A percentile compares a stretch with the other conserved stretches of the same genome.
Conservation (phyloP, 2,113 vertebrate species). For the Elachura formosa region DNA sequence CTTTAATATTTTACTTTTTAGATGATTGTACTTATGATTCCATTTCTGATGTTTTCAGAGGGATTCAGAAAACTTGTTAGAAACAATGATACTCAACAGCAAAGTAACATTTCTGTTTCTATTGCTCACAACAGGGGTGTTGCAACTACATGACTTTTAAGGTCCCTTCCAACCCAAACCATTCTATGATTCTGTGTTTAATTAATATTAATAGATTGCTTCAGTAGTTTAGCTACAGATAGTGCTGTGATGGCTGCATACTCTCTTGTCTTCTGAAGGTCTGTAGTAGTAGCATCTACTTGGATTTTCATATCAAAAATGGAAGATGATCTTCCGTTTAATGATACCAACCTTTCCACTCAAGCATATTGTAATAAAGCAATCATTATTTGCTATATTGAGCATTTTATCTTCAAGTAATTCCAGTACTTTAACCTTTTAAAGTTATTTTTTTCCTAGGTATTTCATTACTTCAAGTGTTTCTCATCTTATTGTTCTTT, state of each 20-base stretch:
- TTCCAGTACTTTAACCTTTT: neutral
- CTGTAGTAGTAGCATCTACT: neutral
- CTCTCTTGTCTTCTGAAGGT: neutral
- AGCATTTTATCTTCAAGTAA: neutral
- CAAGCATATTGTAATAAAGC: neutral
- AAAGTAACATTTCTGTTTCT: neutral
- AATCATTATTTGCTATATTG: neutral
- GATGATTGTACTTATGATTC: neutral
- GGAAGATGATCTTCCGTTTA: neutral
- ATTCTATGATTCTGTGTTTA: neutral
- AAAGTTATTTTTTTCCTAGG: neutral
- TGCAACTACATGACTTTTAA: neutral
- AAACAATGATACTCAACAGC: neutral
- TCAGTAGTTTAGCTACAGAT: neutral
- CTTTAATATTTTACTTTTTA: neutral
- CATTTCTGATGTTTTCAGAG: neutral
- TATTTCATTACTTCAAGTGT: neutral
- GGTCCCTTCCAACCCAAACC: neutral
- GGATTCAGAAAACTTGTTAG: neutral
- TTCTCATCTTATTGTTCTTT: neutral
- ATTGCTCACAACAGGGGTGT: neutral
- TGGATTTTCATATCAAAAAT: neutral
- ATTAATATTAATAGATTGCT: no score
- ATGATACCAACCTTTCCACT: neutral
- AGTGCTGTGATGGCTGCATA: neutral